phyloP scores from a whole-genome alignment of 2,888 invertebrate genomes.

The Orthosia gracilis region DNA sequence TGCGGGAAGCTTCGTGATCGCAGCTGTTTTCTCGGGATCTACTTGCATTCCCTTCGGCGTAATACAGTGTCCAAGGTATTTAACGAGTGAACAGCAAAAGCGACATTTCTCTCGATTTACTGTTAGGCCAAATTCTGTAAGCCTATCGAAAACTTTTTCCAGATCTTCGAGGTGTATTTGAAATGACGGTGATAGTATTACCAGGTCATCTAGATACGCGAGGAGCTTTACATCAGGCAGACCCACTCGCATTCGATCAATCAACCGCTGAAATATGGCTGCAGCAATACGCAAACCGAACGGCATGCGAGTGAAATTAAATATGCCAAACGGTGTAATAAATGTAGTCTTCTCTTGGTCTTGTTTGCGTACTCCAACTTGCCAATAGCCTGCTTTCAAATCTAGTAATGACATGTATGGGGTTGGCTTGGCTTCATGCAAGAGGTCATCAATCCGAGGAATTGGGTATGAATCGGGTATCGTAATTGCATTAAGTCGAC shows the following conservation, averaged over 20 bases:
- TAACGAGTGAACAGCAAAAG: not conserved
- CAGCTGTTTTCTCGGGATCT: too few relatives aligned
- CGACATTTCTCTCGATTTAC: not conserved
- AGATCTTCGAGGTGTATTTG: not conserved
- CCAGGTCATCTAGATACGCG: constrained; percentile 27
- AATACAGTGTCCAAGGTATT: not conserved
- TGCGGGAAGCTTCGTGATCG: not conserved
- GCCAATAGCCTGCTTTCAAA: not conserved
- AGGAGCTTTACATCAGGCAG: constrained; percentile 8
- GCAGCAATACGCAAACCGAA: constrained; percentile 69
- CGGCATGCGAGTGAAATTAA: too few relatives aligned
- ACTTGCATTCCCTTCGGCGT: not conserved
- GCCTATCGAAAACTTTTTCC: not conserved
- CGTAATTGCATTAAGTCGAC: not conserved
- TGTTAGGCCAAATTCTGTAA: not conserved
- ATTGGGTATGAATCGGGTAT: constrained; percentile 2
- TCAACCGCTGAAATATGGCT: constrained; percentile 64
- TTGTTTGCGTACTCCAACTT: not conserved
- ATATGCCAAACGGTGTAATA: constrained; percentile 62
- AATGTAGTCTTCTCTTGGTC: not conserved
- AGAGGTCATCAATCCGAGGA: constrained; percentile 2
- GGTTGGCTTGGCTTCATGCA: not conserved
- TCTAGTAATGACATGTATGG: not conserved
- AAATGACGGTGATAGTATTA: not conserved
- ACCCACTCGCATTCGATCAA: constrained; percentile 30